Base-by-base conservation (phyloP, 2,797 vertebrate species). In the Chloroceryle amazona region DNA sequence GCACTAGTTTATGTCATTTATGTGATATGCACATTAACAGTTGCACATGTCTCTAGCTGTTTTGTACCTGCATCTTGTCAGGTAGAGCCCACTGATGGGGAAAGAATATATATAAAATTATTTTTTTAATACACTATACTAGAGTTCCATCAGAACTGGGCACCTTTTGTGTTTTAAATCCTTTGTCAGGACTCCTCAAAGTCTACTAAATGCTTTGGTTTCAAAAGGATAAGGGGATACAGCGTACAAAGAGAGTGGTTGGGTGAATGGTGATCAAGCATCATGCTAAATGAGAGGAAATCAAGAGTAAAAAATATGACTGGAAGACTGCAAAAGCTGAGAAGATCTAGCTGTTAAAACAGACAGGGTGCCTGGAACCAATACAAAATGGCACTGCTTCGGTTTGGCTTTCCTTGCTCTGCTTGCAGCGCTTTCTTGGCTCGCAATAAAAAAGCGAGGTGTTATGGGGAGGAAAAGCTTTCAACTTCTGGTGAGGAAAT, bases 121-220 rank as follows among this genome's bases (percentile, higher is more conserved):
- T 16, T 28, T 51, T 49, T 51, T 51, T 51, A 51, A 51, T 26
- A 76, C 6, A 16, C 5, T 74, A 0, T 11, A 63, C 16, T 28
- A 39, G 42, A 61, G 16, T n/a, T 42, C 14, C 35, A 0, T 37
- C 25, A 66, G 81, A 70, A 58, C 11, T 15, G 15, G 13, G 8
- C 4, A 5, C 5, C 5, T 67, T 89, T 42, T 76, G 37, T 49
- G 3, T 20, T 83, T 60, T 41, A 58, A 61, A n/a, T 55, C 11
- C 1, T 23, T 4, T 4, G 1, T 62, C 23, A 25, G 13, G 8
- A 67, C 8, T 2, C 2, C 22, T 88, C 4, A 11, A 3, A 49
- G 8, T 33, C 20, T 62, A 55, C 29, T 47, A 55, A 0, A 14
- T 54, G 7, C 31, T 71, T 49, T 9, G 11, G 35, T 89, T 74